Conservation (phyloP, 2,113 vertebrate genomes). For the Mesitornis unicolor region DNA sequence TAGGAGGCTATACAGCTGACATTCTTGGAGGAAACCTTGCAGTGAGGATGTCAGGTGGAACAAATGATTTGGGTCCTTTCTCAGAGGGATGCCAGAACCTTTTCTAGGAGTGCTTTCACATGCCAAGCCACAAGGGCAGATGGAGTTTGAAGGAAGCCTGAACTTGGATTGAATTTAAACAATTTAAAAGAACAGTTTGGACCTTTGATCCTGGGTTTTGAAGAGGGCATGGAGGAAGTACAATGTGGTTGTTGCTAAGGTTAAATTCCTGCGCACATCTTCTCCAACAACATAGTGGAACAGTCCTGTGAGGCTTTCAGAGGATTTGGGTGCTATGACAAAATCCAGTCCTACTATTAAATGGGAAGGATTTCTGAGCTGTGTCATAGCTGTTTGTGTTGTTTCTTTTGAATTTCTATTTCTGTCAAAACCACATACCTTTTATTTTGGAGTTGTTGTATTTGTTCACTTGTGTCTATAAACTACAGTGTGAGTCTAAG, state of each 20-base stretch:
- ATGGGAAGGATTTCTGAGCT: background rate
- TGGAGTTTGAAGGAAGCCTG: background rate
- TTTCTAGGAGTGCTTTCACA: background rate
- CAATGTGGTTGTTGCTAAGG: background rate
- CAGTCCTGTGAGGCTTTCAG: background rate
- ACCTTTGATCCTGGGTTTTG: background rate
- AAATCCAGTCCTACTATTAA: background rate
- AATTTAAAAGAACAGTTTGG: background rate
- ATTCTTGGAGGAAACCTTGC: background rate
- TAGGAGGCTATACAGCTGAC: background rate
- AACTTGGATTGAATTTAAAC: background rate
- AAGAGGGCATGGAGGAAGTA: background rate
- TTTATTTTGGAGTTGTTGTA: background rate
- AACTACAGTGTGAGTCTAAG: background rate
- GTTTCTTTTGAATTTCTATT: background rate
- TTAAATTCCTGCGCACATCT: background rate
- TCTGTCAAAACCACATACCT: background rate
- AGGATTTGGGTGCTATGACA: background rate
- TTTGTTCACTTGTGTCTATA: background rate
- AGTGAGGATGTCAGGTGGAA: background rate
- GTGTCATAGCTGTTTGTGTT: background rate
- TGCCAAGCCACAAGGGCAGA: background rate
- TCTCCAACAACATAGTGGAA: background rate
- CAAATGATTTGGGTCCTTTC: background rate
- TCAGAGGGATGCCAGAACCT: background rate